Base-by-base conservation (phyloP, 2,797 vertebrate genomes). In the Pseudopleuronectes americanus region DNA sequence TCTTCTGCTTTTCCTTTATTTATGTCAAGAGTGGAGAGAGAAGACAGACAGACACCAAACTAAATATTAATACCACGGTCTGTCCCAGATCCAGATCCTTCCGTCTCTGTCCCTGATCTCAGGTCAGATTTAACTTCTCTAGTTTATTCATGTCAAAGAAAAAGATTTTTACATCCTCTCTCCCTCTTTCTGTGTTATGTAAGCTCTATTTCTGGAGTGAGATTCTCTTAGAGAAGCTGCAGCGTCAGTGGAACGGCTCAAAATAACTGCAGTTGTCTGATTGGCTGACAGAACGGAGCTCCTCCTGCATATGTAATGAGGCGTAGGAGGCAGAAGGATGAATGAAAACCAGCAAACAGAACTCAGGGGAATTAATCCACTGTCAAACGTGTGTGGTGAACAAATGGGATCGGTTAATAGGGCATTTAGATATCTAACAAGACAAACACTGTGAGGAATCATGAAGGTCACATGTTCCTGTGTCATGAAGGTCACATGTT, bases 201-300 rank as follows among this genome's bases (percentile, higher is more conserved):
- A 85, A 84, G 38, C 21, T 64, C 68, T 83, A 85, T 87, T 85
- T 79, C n/a, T 62, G 76, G 62, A 71, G 16, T 1, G 13, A 65
- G 70, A 57, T 54, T 65, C 45, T 77, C 74, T 74, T 61, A 23
- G 57, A 76, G 71, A 75, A 68, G 69, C 70, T 64, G 69, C 41
- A 4, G 48, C 84, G 84, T 88, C 86, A 85, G 86, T 85, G 72
- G 83, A 81, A 41, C 66, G 69, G 61, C 26, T 82, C 80, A 76
- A 87, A 83, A 90, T 87, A 88, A 38, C 68, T 2, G 19, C 74
- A 26, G 17, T 0, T 52, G 0, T 66, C 68, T 41, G 43, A 80
- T 82, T 85, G 87, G 84, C 57, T 26, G 60, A 57, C 21, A 24
- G 51, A 22, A 23, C 4, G 3, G 28, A 8, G 58, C 56, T 57